Conservation (phyloP, 2,797 vertebrate genomes). For the Urophycis tenuis region DNA sequence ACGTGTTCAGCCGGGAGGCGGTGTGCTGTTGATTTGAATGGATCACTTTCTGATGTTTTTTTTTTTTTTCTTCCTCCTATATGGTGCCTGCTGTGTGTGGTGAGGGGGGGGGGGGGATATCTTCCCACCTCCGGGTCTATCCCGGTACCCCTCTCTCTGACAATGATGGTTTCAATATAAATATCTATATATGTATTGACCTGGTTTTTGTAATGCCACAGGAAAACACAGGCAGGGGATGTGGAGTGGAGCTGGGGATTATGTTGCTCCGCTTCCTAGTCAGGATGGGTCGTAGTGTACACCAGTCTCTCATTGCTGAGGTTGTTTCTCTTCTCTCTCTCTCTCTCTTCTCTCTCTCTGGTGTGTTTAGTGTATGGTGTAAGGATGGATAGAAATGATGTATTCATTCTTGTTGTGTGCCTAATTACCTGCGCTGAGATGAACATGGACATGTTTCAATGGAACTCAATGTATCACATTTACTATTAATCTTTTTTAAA, state of each 20-base stretch:
- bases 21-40: slow-evolving; percentile 46
- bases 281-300: slow-evolving; percentile 27
- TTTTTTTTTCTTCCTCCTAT: slow-evolving; percentile 17
- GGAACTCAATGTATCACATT: slow-evolving; percentile 67
- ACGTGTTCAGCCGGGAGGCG: slow-evolving; percentile 34
- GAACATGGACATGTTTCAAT: slow-evolving; percentile 60
- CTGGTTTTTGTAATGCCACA: slow-evolving; percentile 49
- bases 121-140: slow-evolving; percentile 33
- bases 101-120: slow-evolving; percentile 30
- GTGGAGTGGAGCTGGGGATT: slow-evolving; percentile 23
- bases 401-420: slow-evolving; percentile 67
- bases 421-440: slow-evolving; percentile 64
- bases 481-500: slow-evolving; percentile 67
- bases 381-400: slow-evolving; percentile 50
- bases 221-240: slow-evolving; percentile 24
- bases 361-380: slow-evolving; percentile 51
- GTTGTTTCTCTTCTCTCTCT: slow-evolving; percentile 24
- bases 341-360: neutral
- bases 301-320: slow-evolving; percentile 39
- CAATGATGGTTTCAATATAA: slow-evolving; percentile 31
- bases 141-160: slow-evolving; percentile 22
- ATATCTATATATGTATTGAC: slow-evolving; percentile 26
- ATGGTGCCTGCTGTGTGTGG: slow-evolving; percentile 31
- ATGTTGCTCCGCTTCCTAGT: slow-evolving; percentile 23
- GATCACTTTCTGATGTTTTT: slow-evolving; percentile 7